Evolutionary conservation across 1,140 invertebrate genomes (phyloP).

Genomic region (Nymphalis io): DNA sequence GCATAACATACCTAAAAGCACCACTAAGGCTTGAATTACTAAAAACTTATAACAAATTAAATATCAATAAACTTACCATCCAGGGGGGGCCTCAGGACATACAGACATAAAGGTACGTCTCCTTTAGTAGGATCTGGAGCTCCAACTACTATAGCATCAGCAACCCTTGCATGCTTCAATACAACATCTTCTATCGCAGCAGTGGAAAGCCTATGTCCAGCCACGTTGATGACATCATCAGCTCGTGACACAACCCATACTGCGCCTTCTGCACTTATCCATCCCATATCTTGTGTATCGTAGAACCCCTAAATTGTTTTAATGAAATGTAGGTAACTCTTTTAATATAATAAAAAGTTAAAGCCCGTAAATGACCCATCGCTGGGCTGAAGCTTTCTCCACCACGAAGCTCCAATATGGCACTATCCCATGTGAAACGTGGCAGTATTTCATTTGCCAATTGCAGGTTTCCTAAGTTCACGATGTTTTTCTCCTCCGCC

Average conservation of each 20-base stretch:
- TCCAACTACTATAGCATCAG: slow-evolving; percentile 93
- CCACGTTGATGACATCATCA: slow-evolving; percentile 98
- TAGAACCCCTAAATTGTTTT: slow-evolving; percentile 89
- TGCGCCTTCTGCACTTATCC: slow-evolving; percentile 90
- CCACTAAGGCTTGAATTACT: too few relatives aligned
- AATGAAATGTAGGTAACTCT: neutral
- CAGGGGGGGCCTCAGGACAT: slow-evolving; percentile 84
- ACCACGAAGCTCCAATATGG: too few relatives aligned
- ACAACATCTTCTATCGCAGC: slow-evolving; percentile 94
- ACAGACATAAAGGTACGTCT: slow-evolving; percentile 93
- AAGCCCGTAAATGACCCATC: too few relatives aligned
- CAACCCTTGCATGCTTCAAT: slow-evolving; percentile 89
- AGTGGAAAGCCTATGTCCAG: slow-evolving; percentile 94
- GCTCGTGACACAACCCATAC: slow-evolving; percentile 93
- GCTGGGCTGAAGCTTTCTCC: too few relatives aligned
- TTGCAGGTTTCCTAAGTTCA: too few relatives aligned
- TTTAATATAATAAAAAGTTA: too few relatives aligned
- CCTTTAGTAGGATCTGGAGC: slow-evolving; percentile 94
- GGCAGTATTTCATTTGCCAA: too few relatives aligned
- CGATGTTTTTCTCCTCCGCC: too few relatives aligned
- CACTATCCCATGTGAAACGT: too few relatives aligned
- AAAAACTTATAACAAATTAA: too few relatives aligned
- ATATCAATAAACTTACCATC: slow-evolving; percentile 63
- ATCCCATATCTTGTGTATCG: slow-evolving; percentile 97
- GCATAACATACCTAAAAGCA: too few relatives aligned